A percentile compares a stretch with the other conserved stretches of the same genome.
Conservation (phyloP, 2,888 invertebrate genomes). For the Nomada fabriciana region DNA sequence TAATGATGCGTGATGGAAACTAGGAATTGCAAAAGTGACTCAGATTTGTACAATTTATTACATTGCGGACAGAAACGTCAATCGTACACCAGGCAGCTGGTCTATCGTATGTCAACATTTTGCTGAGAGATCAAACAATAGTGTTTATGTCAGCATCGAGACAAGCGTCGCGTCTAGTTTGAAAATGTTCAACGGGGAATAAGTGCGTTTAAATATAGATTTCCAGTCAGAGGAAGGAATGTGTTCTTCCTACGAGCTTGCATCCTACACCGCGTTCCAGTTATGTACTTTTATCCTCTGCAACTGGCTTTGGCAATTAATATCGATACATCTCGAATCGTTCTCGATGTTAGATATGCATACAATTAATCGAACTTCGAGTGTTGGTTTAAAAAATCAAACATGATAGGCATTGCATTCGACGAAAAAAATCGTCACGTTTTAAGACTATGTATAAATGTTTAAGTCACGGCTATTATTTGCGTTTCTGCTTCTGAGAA, state of each 20-base stretch:
- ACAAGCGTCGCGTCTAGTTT: slow-evolving; percentile 33
- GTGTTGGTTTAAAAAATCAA: not conserved
- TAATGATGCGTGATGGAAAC: not conserved
- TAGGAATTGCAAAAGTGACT: not conserved
- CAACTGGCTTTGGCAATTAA: too few species aligned
- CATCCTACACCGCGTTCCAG: slow-evolving; percentile 71
- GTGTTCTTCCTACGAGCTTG: slow-evolving; percentile 73
- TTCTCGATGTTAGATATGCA: not conserved
- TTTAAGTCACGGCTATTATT: not conserved
- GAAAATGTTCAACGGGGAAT: slow-evolving; percentile 48
- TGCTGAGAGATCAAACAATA: slow-evolving; percentile 48
- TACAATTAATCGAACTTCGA: too few species aligned
- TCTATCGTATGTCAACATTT: slow-evolving; percentile 15
- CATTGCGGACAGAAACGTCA: not conserved
- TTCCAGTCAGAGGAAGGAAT: slow-evolving; percentile 70
- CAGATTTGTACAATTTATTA: not conserved
- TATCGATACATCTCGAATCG: not conserved
- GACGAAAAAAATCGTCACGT: not conserved
- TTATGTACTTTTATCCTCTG: slow-evolving; percentile 32
- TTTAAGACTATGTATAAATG: too few species aligned
- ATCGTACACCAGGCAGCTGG: not conserved
- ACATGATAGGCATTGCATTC: not conserved
- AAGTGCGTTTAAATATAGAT: slow-evolving; percentile 74
- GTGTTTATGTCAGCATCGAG: slow-evolving; percentile 46
- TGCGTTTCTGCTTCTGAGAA: not conserved